phyloP scores from a whole-genome alignment of 1,140 invertebrate genomes.

The Orchestia grillus region DNA sequence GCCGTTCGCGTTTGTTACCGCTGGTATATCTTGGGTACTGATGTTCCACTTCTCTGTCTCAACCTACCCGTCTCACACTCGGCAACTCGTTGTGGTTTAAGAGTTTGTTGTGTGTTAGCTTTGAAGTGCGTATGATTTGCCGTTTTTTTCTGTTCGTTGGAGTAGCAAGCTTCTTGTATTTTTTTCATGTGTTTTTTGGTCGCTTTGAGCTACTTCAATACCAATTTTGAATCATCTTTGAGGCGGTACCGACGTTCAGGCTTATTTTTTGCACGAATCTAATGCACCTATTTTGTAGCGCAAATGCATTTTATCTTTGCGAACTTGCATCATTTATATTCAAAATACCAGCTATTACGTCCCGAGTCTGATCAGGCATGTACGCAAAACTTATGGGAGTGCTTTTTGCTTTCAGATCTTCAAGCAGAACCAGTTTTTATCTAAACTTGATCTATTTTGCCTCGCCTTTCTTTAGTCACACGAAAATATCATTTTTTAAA shows the following conservation, averaged over 20 bases:
- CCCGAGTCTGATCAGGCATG: not conserved
- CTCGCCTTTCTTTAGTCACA: no score
- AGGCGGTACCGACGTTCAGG: not conserved
- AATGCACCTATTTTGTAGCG: not conserved
- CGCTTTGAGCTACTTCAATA: not conserved
- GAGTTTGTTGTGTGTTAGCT: not conserved
- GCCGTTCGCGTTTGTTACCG: not conserved
- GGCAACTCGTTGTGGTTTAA: not conserved
- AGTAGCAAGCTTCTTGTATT: not conserved
- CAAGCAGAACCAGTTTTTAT: not conserved
- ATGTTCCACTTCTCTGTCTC: not conserved
- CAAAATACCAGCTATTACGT: not conserved
- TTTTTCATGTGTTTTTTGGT: not conserved
- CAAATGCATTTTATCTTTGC: not conserved
- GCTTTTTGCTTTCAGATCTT: not conserved
- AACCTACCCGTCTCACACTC: not conserved
- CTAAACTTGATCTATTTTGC: not conserved
- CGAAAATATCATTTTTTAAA: not conserved
- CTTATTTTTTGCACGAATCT: no score
- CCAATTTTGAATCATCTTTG: not conserved
- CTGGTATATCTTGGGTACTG: not conserved
- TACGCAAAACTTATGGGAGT: not conserved
- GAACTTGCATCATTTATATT: not conserved
- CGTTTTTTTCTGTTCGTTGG: not conserved
- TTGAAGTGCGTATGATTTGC: not conserved